phyloP scores from a whole-genome alignment of 2,888 invertebrate genomes.

The Drosophila tanythrix region DNA sequence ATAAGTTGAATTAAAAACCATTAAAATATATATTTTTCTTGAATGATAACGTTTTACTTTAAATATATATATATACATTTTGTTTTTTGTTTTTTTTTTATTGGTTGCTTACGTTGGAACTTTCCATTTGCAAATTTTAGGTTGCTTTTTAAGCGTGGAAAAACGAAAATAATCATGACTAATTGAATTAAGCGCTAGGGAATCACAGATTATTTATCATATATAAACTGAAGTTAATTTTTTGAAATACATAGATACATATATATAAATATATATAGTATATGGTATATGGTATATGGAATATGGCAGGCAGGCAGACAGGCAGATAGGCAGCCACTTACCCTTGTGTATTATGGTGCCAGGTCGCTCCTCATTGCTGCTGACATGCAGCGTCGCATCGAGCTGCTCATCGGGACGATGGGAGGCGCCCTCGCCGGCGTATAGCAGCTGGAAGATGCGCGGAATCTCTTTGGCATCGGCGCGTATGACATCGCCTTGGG shows the following conservation, averaged over 20 bases:
- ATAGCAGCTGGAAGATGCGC: slow-evolving; percentile 98
- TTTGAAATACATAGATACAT: not conserved
- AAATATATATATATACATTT: not conserved
- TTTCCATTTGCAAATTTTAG: slow-evolving; percentile 12
- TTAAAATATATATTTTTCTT: not conserved
- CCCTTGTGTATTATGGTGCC: slow-evolving; percentile 85
- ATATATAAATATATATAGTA: not conserved
- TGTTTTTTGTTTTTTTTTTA: not conserved
- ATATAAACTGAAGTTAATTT: not conserved
- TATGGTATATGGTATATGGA: not conserved
- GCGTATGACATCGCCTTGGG: slow-evolving; percentile 99
- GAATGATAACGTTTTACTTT: not conserved
- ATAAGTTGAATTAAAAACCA: slow-evolving; percentile 1
- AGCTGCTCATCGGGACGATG: slow-evolving; percentile 90
- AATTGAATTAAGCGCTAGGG: slow-evolving; percentile 10
- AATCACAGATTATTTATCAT: slow-evolving; percentile 3
- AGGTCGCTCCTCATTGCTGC: slow-evolving; percentile 83
- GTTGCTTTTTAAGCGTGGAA: slow-evolving; percentile 9
- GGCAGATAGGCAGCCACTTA: slow-evolving; percentile 37
- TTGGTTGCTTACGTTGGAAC: slow-evolving; percentile 14
- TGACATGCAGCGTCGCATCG: slow-evolving; percentile 86
- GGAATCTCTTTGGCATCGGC: slow-evolving; percentile 99
- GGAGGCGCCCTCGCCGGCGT: slow-evolving; percentile 98
- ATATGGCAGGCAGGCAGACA: not conserved
- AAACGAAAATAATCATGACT: slow-evolving; percentile 10